phyloP scores from a whole-genome alignment of 2,888 invertebrate genomes.

The Orthosia cruda region DNA sequence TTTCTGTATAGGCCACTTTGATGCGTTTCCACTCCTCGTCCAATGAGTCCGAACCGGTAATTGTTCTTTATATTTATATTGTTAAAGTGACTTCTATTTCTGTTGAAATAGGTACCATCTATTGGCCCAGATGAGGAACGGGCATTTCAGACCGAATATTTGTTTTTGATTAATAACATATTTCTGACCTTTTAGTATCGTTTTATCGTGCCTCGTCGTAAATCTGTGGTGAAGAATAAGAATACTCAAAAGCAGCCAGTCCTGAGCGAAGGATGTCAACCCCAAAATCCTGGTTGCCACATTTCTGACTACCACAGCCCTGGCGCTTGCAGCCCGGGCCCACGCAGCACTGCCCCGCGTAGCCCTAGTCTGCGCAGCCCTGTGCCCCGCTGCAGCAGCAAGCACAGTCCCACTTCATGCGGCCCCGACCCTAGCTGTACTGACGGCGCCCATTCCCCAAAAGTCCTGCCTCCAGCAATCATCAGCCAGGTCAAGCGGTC shows the following conservation, averaged over 20 bases:
- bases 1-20: too few species aligned
- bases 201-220: conserved; percentile 37
- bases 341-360: neutral
- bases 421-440: neutral
- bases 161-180: neutral
- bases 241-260: conserved; percentile 59
- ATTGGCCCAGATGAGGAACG: too few species aligned
- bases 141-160: neutral
- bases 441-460: neutral
- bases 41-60: too few species aligned
- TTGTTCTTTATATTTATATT: too few species aligned
- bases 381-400: neutral
- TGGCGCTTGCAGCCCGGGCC: neutral
- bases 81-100: too few species aligned
- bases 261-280: conserved; percentile 42
- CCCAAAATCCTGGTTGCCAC: neutral
- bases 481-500: conserved; percentile 23
- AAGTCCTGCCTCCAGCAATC: conserved; percentile 5
- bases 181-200: conserved; percentile 47
- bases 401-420: neutral
- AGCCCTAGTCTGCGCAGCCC: neutral
- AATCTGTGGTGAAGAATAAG: conserved; percentile 56
- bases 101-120: too few species aligned
- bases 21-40: too few species aligned
- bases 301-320: neutral